phyloP scores from a whole-genome alignment of 2,113 vertebrate species.

The Panthera leo region DNA sequence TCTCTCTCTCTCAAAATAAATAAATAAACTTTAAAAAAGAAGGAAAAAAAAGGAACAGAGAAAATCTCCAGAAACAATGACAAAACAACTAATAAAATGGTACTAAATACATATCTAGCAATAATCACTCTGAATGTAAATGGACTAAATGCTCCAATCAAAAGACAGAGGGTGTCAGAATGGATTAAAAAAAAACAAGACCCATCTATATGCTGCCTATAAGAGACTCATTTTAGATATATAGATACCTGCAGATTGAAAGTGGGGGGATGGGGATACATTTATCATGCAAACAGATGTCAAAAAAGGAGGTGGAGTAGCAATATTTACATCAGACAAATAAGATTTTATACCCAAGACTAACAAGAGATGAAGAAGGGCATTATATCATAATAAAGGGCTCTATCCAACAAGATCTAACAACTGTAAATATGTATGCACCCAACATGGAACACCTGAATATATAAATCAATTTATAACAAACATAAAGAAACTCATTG shows the following conservation, averaged over 20 bases:
- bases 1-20: too few relatives aligned
- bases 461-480: background rate
- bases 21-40: too few relatives aligned
- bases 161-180: background rate
- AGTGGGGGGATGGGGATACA: background rate
- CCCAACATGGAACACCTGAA: background rate
- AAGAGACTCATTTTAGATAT: background rate
- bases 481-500: background rate
- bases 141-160: background rate
- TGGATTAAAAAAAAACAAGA: background rate
- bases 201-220: background rate
- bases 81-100: background rate
- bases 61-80: background rate
- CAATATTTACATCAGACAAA: background rate
- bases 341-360: background rate
- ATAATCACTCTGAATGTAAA: background rate
- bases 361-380: background rate
- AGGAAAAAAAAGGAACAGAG: background rate
- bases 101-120: background rate
- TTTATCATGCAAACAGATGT: too few relatives aligned
- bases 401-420: background rate
- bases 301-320: background rate
- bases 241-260: background rate
- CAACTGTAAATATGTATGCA: background rate
- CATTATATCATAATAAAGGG: background rate